Base-by-base conservation (phyloP, 92 coral and sea anemone genomes). In the Phenganax stokvisi region DNA sequence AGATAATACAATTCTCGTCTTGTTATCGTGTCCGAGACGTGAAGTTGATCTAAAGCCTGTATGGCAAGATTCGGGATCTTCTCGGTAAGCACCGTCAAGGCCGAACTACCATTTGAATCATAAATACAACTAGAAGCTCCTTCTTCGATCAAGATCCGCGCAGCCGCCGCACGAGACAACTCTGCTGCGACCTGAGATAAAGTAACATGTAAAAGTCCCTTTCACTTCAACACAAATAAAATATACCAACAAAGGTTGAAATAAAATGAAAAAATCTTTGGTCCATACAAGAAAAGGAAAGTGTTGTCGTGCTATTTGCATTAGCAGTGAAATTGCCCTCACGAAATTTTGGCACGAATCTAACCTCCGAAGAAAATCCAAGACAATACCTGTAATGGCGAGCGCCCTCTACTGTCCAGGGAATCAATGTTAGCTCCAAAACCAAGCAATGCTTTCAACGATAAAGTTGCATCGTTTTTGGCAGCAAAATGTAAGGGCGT, bases 401-500 rank as follows among this genome's bases (percentile, higher is more conserved):
- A 90, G 57, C 98, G 85, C 69, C 89, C 86, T 72, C 90, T 89
- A 76, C 62, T 85, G 75, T 93, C 98, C 72, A 88, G 76, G 63
- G 90, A 93, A 56, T 88, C 89, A 27, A 93, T 90, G 59, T 85
- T 80, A 10, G 92, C 93, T 17, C 97, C 97, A 85, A 91, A 92
- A 58, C 86, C 90, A 15, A 93, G 85, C 85, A 93, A 79, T 86
- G 89, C 90, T 71, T 88, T 91, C 37, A 93, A 84, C 6, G 98
- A 93, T 56, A 53, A 75, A 27, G 75, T 83, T 8, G 98, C 97
- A 53, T 93, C 98, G 59, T 93, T 93, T 10, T 96, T 88, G 6
- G 98, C 94, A 5, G 98, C 98, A 62, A 88, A 91, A 83, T 93
- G 97, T 10, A 90, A 76, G 27, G 98, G 98, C 17, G 92, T 93